Percentiles rank a stretch among this genome's conserved stretches.
These are phyloP conservation scores for Zaprionus kolodkinae DNA, from an alignment of 1,140 invertebrate genomes.

Conservation along the genomic window DNA sequence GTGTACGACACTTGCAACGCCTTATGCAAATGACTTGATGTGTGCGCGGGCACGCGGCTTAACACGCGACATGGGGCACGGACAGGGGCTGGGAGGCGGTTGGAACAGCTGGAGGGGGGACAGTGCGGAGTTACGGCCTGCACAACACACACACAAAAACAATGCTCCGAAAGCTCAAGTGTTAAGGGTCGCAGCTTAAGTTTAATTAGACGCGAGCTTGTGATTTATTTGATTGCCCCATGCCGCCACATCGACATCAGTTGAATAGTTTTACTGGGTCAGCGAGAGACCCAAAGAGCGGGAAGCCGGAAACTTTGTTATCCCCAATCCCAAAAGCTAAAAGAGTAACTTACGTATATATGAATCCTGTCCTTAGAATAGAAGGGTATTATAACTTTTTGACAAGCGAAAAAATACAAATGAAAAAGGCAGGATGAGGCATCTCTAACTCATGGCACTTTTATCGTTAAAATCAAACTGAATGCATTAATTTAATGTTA, in stretches of 20 bases:
- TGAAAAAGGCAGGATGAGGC: too few relatives aligned
- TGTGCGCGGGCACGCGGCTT: constrained; percentile 44
- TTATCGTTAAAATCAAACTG: too few relatives aligned
- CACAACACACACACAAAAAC: constrained; percentile 37
- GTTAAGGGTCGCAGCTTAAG: constrained; percentile 78
- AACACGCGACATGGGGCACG: constrained; percentile 16
- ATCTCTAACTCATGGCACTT: too few relatives aligned
- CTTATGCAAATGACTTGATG: constrained; percentile 73
- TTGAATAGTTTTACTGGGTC: constrained; percentile 20
- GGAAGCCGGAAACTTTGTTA: neutral
- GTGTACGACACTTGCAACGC: constrained; percentile 44
- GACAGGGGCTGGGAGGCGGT: too few relatives aligned
- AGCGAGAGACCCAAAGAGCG: neutral
- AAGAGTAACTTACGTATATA: neutral
- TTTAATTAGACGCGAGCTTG: constrained; percentile 75
- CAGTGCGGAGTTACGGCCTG: neutral
- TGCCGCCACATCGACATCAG: constrained; percentile 16
- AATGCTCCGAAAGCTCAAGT: constrained; percentile 64
- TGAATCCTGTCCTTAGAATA: too few relatives aligned
- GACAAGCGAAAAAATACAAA: too few relatives aligned
- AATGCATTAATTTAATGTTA: too few relatives aligned
- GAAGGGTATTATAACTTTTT: too few relatives aligned
- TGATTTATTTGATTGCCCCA: constrained; percentile 75
- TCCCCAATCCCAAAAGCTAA: neutral
- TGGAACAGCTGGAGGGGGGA: neutral